Base-by-base conservation (phyloP, 1,140 invertebrate genomes). In the Triops longicaudatus region DNA sequence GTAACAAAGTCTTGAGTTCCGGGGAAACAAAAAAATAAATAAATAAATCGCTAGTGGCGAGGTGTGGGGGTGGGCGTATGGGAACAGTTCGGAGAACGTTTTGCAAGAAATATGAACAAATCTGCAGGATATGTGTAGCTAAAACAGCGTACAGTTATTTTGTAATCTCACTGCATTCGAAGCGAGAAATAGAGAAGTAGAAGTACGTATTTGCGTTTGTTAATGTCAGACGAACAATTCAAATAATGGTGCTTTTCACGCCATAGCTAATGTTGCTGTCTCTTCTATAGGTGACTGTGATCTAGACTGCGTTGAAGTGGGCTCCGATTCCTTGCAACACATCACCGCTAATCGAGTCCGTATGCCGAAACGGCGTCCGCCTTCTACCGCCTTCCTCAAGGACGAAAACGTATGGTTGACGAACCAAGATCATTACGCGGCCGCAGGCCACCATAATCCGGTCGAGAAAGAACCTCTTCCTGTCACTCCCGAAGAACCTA, bases 291-390 rank as follows among this genome's bases (percentile, higher is more conserved):
- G 78, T 73, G 85, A 84, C 43, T 82, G 86, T 75, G 87, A 88
- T 81, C 86, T 90, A 79, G 89, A 90, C 80, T 84, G 83, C 44
- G 84, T 90, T n/a, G 87, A 89, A 79, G 81, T 87, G 75, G 83
- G 85, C 27, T 84, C 85, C 41, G 88, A 89, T 78, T 84, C 83
- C 79, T 83, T 91, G 27, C 86, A 85, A 3, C 90, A 91, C 81
- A 84, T 89, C 74, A 91, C 90, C 31, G 89, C 89, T 17, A 87
- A 84, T 31, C 83, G 90, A 79, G 88, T 87, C 2, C 89, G 89
- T 82, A 88, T 88, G 80, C 89, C 90, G 1, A 86, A 87, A 26
- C 84, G 89, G 79, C 85, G 90, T 80, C 88, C 87, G 37, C 90
- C 90, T 10, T 89, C 90, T 80, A 85, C 81, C 80, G 84, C 84